These are phyloP conservation scores for Meandrina meandrites DNA, from an alignment of 92 coral and sea anemone genomes.

Conservation along the genomic window DNA sequence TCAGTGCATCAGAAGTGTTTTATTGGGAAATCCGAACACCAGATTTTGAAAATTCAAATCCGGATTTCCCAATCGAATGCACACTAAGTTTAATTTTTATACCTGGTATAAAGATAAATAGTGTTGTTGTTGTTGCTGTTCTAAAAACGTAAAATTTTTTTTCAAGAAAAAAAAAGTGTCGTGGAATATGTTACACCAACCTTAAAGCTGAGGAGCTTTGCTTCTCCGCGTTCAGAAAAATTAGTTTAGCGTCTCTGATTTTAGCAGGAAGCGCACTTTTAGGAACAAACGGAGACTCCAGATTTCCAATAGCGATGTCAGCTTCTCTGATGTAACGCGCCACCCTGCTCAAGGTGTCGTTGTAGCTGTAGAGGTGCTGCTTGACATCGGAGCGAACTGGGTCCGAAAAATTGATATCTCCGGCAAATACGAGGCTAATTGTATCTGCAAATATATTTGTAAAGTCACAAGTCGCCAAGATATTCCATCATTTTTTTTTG, in stretches of 20 bases:
- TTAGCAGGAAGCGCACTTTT: constrained; percentile 8
- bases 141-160: no score
- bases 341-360: constrained; percentile 45
- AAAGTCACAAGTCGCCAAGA: background rate
- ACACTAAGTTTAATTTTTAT: no score
- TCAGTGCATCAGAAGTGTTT: no score
- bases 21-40: no score
- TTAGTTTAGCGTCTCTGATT: background rate
- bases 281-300: constrained; percentile 56
- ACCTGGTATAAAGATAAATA: no score
- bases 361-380: constrained; percentile 39
- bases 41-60: no score
- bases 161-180: background rate
- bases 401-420: constrained; percentile 58
- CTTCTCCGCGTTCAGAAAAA: constrained; percentile 46
- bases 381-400: constrained; percentile 48
- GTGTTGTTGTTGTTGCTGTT: no score
- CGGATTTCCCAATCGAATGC: no score
- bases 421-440: constrained; percentile 51
- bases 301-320: constrained; percentile 51
- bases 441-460: constrained; percentile 25
- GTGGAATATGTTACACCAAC: constrained; percentile 16
- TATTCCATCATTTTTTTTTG: no score
- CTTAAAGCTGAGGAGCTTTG: constrained; percentile 53
- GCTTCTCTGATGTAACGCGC: constrained; percentile 48